These are phyloP conservation scores for Zosterops borbonicus DNA, from an alignment of 2,113 vertebrate genomes.

Conservation along the genomic window DNA sequence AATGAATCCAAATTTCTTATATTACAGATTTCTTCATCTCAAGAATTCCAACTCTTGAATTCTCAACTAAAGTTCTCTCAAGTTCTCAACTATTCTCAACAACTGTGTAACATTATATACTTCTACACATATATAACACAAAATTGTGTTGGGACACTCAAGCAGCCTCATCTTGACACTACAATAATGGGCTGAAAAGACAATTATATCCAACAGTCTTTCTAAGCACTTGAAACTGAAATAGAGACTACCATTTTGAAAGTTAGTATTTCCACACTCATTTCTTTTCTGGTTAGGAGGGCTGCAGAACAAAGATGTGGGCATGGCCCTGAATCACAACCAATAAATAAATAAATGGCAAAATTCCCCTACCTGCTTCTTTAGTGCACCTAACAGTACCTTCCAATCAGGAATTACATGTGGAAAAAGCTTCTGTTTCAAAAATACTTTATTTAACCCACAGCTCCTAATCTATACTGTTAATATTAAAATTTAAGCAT, in stretches of 20 bases:
- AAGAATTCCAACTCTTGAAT: not conserved
- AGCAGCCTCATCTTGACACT: not conserved
- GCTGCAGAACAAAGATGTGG: not conserved
- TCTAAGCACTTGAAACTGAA: not conserved
- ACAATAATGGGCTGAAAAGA: not conserved
- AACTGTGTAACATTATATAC: not conserved
- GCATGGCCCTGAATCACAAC: not conserved
- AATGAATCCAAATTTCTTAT: not conserved
- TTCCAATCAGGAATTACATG: not conserved
- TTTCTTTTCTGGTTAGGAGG: not conserved
- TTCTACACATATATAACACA: not conserved
- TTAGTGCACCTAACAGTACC: not conserved
- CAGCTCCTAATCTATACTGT: not conserved
- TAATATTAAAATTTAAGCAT: not conserved
- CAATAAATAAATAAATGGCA: not conserved
- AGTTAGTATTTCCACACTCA: not conserved
- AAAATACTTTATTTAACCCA: not conserved
- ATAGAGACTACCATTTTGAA: not conserved
- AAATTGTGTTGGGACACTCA: not conserved
- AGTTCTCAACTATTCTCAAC: not conserved
- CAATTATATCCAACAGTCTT: not conserved
- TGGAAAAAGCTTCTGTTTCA: not conserved
- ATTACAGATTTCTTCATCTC: not conserved
- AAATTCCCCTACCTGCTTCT: not conserved
- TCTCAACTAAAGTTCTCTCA: not conserved